phyloP scores from a whole-genome alignment of 2,113 vertebrate genomes.

The Nyctibius bracteatus region DNA sequence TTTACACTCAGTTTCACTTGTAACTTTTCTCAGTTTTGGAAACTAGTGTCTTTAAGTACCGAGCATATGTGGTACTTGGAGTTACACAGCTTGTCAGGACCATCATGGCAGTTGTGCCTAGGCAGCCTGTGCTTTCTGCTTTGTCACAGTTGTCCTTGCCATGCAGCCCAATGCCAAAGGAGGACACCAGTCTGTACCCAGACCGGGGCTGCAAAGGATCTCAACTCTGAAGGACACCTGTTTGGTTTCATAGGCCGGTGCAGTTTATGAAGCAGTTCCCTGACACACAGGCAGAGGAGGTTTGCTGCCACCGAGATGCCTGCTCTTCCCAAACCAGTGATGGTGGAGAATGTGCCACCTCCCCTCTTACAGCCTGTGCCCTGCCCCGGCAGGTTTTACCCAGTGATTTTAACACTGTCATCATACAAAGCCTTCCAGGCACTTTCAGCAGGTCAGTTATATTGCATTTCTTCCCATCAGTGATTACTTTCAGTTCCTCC shows the following conservation, averaged over 20 bases:
- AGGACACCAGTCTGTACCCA: not conserved
- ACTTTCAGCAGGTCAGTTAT: not conserved
- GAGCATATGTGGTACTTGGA: not conserved
- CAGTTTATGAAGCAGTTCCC: not conserved
- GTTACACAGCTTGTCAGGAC: not conserved
- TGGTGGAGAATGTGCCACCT: not conserved
- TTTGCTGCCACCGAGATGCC: not conserved
- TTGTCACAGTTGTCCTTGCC: not conserved
- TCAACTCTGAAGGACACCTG: rapidly evolving
- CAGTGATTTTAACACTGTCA: not conserved
- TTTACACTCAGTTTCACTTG: not conserved
- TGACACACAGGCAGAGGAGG: not conserved
- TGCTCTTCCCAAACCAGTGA: rapidly evolving
- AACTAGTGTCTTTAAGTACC: not conserved
- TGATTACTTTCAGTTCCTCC: not conserved
- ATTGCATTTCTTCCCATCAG: not conserved
- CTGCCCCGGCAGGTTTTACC: not conserved
- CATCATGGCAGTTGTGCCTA: not conserved
- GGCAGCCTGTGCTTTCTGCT: not conserved
- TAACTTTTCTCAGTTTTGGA: not conserved
- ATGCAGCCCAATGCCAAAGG: not conserved
- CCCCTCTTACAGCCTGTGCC: not conserved
- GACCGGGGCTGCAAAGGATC: not conserved
- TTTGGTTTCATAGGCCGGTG: not conserved
- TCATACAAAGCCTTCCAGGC: not conserved